Base-by-base conservation (phyloP, 2,113 vertebrate species). In the Cyprinus carpio region DNA sequence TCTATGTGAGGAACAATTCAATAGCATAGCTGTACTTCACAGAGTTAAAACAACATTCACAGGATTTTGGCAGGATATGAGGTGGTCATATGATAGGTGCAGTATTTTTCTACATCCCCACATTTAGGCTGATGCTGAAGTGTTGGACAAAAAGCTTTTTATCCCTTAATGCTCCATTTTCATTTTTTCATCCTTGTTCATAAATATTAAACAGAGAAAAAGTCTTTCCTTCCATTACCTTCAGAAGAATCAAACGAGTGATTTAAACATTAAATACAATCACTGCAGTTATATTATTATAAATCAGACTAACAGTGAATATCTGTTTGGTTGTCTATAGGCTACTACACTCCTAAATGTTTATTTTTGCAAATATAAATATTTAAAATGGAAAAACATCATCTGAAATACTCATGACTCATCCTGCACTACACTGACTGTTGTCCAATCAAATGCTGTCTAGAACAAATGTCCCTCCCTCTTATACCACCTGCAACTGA, bases 51-150 rank as follows among this genome's bases (percentile, higher is more conserved):
- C 37, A 80, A 71, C 29, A 58, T 34, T 75, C 71, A 65, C 60
- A 54, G 13, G 64, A 64, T 60, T 37, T 74, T 40, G 56, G 51
- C 8, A 67, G 62, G 60, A 56, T 64, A 12, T 69, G 40, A n/a
- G 16, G 37, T 58, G 74, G 71, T 75, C 25, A 74, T 54, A 40
- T 51, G 51, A 69, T 74, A 15, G 62, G 27, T 37, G 20, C 34
- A 46, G 18, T 83, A 86, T 87, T 82, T 84, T 46, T 75, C 80
- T 77, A 37, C 71, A 37, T 4, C 64, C 80, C 51, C 43, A 49
- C 40, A 78, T 56, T 23, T 56, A 74, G n/a, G 25, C 75, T 75
- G 18, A 49, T 43, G 46, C 20, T 67, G 65, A 75, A 40, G 83
- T 65, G 25, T 75, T 54, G 87, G 80, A 85, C 87, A 86, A 74